Evolutionary conservation across 64 coral and sea anemone genomes (phyloP).

Genomic region (Pocillopora verrucosa): DNA sequence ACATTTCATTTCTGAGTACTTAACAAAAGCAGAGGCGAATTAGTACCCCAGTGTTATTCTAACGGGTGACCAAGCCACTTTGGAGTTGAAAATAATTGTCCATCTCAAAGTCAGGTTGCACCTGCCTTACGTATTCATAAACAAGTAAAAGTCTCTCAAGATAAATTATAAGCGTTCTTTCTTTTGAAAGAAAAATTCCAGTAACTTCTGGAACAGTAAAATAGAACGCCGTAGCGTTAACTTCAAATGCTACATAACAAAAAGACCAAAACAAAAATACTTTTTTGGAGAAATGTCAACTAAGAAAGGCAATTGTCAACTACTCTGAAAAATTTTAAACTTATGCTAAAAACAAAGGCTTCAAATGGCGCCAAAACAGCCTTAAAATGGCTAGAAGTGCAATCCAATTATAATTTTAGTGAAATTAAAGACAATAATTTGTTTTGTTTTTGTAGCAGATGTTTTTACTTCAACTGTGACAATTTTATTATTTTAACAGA

Average conservation of each 20-base stretch:
- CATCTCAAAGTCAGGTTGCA: not conserved
- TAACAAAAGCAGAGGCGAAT: not conserved
- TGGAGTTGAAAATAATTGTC: slow-evolving; percentile 19
- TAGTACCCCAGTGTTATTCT: slow-evolving; percentile 3
- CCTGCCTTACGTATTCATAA: not conserved
- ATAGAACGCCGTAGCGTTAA: not conserved
- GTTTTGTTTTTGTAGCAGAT: slow-evolving; percentile 5
- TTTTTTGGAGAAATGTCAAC: not conserved
- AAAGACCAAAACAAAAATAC: not conserved
- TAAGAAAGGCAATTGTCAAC: not conserved
- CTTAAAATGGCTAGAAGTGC: slow-evolving; percentile 4
- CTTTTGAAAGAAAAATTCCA: not conserved
- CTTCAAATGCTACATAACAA: not conserved
- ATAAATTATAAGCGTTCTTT: slow-evolving; percentile 15
- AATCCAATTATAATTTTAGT: slow-evolving; percentile 15
- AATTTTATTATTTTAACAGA: not conserved
- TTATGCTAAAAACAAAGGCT: slow-evolving; percentile 4
- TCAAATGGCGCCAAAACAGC: not conserved
- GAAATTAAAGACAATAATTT: slow-evolving; percentile 32
- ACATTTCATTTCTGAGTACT: slow-evolving; percentile 9
- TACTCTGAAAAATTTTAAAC: not conserved
- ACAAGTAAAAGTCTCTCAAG: not conserved
- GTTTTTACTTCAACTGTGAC: not conserved
- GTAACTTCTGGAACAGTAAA: not conserved
- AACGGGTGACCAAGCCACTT: not conserved